Conservation (phyloP, 2,113 vertebrate genomes). For the Chlamydotis undulata region DNA sequence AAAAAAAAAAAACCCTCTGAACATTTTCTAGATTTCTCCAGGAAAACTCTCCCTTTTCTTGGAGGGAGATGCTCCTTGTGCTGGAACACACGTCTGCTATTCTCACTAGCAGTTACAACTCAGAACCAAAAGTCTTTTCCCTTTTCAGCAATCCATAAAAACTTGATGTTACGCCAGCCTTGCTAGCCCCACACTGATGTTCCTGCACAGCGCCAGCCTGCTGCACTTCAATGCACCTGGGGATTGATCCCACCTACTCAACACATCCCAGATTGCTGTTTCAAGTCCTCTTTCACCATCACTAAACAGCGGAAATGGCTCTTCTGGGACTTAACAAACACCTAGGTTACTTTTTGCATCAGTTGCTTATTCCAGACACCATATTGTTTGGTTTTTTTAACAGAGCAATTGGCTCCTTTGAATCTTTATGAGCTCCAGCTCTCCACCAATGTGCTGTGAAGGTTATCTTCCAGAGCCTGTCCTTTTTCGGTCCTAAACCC, state of each 20-base stretch:
- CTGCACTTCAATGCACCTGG: background rate
- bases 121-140: constrained; percentile 35
- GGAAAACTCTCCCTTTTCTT: constrained; percentile 52
- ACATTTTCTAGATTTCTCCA: constrained; percentile 18
- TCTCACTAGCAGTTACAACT: background rate
- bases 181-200: background rate
- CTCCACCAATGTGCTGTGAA: background rate
- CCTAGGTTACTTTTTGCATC: background rate
- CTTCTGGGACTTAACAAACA: background rate
- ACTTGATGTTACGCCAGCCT: constrained; percentile 66
- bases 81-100: constrained; percentile 25
- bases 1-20: background rate
- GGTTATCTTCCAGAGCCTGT: background rate
- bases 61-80: background rate
- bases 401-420: background rate
- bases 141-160: constrained; percentile 48
- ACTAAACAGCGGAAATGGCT: background rate
- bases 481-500: background rate
- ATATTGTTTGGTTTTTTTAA: background rate
- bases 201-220: background rate
- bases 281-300: background rate
- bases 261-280: background rate
- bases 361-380: background rate
- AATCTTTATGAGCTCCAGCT: background rate
- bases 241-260: background rate